A percentile compares a stretch with the other conserved stretches of the same genome.
These are phyloP conservation scores for Gnathonemus longibarbis DNA, from an alignment of 2,113 vertebrate genomes.

Conservation along the genomic window DNA sequence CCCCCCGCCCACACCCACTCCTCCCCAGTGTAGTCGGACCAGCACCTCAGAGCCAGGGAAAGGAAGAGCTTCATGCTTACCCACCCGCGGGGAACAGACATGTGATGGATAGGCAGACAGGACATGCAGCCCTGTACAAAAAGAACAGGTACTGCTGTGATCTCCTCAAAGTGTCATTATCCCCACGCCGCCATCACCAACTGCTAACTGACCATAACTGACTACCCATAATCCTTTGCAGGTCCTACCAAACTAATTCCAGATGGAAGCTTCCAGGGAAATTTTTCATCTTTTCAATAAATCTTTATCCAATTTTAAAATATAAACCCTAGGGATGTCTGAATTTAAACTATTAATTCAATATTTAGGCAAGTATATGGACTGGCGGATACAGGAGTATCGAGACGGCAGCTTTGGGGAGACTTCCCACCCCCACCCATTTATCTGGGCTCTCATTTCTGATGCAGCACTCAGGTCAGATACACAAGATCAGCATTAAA, in stretches of 20 bases:
- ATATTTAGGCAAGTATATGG: not conserved
- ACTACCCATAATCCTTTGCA: not conserved
- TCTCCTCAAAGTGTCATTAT: not conserved
- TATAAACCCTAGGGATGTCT: not conserved
- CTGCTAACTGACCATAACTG: not conserved
- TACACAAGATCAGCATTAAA: not conserved
- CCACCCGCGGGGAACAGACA: not conserved
- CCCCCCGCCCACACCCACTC: not conserved
- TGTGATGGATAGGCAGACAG: not conserved
- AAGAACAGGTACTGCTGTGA: not conserved
- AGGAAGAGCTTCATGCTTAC: not conserved
- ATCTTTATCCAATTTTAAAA: not conserved
- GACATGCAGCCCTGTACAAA: not conserved
- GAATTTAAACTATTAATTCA: not conserved
- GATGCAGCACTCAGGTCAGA: not conserved
- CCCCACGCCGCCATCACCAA: not conserved
- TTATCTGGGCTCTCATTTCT: not conserved
- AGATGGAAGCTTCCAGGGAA: not conserved
- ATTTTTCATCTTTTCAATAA: not conserved
- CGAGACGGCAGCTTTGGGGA: not conserved
- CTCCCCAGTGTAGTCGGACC: not conserved
- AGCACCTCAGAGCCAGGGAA: not conserved
- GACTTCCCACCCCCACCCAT: fast-evolving
- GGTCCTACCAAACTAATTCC: not conserved
- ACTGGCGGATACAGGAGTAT: not conserved